Evolutionary conservation across 2,797 vertebrate species (phyloP).

Genomic region (Intellagama lesueurii): DNA sequence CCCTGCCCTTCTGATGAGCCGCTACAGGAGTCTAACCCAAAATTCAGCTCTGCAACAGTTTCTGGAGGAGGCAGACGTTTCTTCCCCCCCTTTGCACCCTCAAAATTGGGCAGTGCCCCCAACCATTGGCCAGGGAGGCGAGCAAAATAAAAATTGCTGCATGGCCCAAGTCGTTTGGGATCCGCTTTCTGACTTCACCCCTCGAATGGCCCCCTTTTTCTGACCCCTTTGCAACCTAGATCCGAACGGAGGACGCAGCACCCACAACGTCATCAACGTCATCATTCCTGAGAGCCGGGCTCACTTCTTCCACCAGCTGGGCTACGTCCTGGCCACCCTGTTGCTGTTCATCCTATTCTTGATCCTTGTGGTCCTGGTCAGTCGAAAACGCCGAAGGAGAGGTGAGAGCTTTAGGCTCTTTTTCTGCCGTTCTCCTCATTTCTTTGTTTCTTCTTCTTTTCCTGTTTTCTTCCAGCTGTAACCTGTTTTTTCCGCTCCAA

Average conservation of each 20-base stretch:
- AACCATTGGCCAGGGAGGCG: too few relatives aligned
- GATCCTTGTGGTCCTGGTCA: constrained; percentile 81
- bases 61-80: too few relatives aligned
- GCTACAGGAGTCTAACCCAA: too few relatives aligned
- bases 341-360: constrained; percentile 88
- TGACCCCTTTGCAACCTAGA: constrained; percentile 73
- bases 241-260: constrained; percentile 77
- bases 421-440: too few relatives aligned
- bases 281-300: constrained; percentile 89
- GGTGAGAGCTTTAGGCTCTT: constrained; percentile 74
- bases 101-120: too few relatives aligned
- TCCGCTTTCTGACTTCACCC: too few relatives aligned
- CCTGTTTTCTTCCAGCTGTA: neutral
- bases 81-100: too few relatives aligned
- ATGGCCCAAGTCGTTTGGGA: too few relatives aligned
- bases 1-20: too few relatives aligned
- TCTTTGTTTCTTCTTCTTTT: neutral
- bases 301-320: constrained; percentile 92
- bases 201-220: neutral
- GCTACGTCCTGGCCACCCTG: constrained; percentile 91
- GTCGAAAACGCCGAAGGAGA: constrained; percentile 84
- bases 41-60: too few relatives aligned
- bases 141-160: too few relatives aligned
- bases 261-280: constrained; percentile 88
- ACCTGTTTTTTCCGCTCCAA: too few relatives aligned